phyloP scores from a whole-genome alignment of 2,797 vertebrate species.

The Atherinosoma microstoma region DNA sequence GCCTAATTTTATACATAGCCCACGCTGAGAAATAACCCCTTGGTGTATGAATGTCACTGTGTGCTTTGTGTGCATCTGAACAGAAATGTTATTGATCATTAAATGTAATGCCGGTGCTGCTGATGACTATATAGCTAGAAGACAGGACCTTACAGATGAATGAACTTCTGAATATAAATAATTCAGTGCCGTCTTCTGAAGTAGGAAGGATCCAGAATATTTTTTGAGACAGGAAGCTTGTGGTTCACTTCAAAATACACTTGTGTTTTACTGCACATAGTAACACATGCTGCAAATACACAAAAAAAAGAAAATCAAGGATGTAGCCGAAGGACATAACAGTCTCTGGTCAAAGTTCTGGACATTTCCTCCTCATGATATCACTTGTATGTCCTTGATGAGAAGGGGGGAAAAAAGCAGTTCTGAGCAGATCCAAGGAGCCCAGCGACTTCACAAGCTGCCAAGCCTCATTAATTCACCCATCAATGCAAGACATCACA shows the following conservation, averaged over 20 bases:
- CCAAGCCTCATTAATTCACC: slow-evolving; percentile 39
- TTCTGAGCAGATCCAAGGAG: slow-evolving; percentile 45
- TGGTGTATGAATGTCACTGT: slow-evolving; percentile 51
- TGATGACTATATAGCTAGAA: not conserved
- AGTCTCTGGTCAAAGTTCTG: slow-evolving; percentile 19
- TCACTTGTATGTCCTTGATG: slow-evolving; percentile 35
- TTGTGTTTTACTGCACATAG: slow-evolving; percentile 23
- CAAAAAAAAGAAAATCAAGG: slow-evolving; percentile 16
- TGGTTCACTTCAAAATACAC: slow-evolving; percentile 21
- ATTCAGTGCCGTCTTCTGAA: slow-evolving; percentile 23
- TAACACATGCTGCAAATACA: slow-evolving; percentile 27
- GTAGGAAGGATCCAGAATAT: not conserved
- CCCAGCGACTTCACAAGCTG: slow-evolving; percentile 33
- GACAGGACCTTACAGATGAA: slow-evolving; percentile 12
- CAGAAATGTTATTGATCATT: slow-evolving; percentile 23
- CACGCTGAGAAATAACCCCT: slow-evolving; percentile 58
- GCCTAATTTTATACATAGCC: slow-evolving; percentile 77
- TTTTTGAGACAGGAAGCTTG: slow-evolving; percentile 13
- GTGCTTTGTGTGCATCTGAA: slow-evolving; percentile 23
- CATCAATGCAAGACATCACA: slow-evolving; percentile 40
- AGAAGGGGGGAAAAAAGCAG: slow-evolving; percentile 30
- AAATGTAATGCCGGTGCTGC: not conserved
- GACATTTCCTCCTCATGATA: slow-evolving; percentile 14
- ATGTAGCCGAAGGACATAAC: slow-evolving; percentile 2
- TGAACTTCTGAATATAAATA: slow-evolving; percentile 16